Conservation (phyloP, 2,797 vertebrate genomes). For the Tenualosa ilisha region DNA sequence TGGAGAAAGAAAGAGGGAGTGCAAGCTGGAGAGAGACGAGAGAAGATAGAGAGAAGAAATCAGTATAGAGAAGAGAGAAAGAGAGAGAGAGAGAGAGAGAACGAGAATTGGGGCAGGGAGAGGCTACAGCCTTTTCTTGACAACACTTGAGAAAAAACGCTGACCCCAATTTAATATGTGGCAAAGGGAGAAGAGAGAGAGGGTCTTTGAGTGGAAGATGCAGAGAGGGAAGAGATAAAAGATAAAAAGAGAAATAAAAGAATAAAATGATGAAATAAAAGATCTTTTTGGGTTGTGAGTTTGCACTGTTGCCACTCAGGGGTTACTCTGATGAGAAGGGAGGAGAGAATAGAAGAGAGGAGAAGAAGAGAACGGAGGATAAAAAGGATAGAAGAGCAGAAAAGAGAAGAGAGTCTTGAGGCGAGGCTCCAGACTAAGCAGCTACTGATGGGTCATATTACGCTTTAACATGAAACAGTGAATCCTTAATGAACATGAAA, state of each 20-base stretch:
- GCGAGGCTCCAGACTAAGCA: too few species aligned
- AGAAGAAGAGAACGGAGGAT: neutral
- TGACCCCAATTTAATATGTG: neutral
- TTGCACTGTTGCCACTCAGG: neutral
- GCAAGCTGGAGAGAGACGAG: neutral
- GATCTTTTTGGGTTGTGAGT: neutral
- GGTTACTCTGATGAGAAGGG: neutral
- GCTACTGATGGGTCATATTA: too few species aligned
- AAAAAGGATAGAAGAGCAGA: neutral
- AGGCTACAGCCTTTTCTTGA: neutral
- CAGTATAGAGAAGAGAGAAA: neutral
- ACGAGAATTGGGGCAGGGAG: neutral
- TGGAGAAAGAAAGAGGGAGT: too few species aligned
- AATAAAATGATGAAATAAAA: too few species aligned
- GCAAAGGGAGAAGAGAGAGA: neutral
- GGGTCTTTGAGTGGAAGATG: neutral
- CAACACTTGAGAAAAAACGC: neutral
- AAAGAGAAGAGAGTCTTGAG: too few species aligned
- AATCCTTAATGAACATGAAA: too few species aligned
- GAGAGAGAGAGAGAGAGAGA: neutral
- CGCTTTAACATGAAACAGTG: too few species aligned
- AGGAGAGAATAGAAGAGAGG: neutral
- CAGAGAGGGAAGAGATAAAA: neutral
- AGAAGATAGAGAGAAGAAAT: neutral
- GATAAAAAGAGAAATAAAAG: too few species aligned